A percentile compares a stretch with the other conserved stretches of the same genome.
phyloP scores from a whole-genome alignment of 2,113 vertebrate genomes.

The Callipepla californica region DNA sequence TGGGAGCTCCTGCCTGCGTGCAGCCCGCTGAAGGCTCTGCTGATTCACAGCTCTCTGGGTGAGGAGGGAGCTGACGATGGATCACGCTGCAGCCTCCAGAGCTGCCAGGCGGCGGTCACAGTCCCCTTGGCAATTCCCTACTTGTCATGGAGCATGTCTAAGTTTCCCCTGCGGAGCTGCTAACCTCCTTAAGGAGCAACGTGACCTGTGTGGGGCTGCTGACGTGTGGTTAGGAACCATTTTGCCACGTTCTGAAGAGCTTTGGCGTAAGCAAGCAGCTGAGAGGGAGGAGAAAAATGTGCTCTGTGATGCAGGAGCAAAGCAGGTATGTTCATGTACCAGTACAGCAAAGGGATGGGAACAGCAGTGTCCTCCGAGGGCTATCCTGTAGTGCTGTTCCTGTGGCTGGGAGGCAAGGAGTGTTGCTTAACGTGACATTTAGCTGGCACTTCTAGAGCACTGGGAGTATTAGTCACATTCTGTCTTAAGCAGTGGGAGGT shows the following conservation, averaged over 20 bases:
- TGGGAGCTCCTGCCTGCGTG: not conserved
- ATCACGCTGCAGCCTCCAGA: not conserved
- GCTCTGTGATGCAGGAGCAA: not conserved
- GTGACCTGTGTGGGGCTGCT: not conserved
- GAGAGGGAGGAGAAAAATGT: not conserved
- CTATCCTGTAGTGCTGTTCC: not conserved
- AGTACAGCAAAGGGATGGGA: not conserved
- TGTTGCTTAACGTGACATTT: not conserved
- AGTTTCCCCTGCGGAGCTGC: not conserved
- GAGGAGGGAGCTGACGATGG: not conserved
- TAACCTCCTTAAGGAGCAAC: not conserved
- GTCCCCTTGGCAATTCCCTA: not conserved
- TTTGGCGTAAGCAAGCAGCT: not conserved
- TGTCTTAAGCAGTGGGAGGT: not conserved
- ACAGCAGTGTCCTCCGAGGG: not conserved
- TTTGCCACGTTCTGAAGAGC: not conserved
- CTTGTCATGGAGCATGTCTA: not conserved
- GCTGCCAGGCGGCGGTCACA: not conserved
- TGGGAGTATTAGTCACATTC: not conserved
- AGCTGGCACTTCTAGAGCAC: not conserved
- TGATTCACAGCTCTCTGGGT: not conserved
- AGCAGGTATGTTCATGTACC: not conserved
- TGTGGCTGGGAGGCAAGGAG: not conserved
- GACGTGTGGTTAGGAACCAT: fast-evolving
- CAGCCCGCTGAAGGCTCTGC: not conserved